These are phyloP conservation scores for Monomorium pharaonis DNA, from an alignment of 1,140 invertebrate species.

Conservation along the genomic window DNA sequence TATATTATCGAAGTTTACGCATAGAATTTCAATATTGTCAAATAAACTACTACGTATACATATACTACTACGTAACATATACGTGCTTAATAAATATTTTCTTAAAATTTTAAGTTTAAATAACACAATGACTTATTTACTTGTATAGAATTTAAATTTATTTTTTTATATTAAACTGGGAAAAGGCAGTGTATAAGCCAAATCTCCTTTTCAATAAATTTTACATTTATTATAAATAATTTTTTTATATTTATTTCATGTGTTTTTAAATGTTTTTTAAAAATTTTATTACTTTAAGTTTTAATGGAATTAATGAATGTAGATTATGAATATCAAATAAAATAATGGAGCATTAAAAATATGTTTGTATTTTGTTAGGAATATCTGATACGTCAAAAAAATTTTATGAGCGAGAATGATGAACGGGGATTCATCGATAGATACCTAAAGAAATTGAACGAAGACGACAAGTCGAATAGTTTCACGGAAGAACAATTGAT, in stretches of 20 bases:
- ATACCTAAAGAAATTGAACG: conserved; percentile 85
- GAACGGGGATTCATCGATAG: conserved; percentile 68
- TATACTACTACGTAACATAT: no score
- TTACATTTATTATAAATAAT: no score
- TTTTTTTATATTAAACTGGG: no score
- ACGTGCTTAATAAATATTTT: not conserved
- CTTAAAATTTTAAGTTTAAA: not conserved
- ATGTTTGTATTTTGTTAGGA: conserved; percentile 35
- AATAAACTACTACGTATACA: not conserved
- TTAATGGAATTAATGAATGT: no score
- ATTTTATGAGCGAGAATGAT: not conserved
- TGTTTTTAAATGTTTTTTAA: no score
- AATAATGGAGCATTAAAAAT: conserved; percentile 69
- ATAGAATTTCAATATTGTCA: not conserved
- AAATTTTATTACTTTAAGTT: no score
- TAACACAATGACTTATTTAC: not conserved
- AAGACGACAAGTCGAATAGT: conserved; percentile 55
- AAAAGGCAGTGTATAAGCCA: no score
- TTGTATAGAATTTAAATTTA: no score
- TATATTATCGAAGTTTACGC: not conserved
- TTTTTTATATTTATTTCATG: no score
- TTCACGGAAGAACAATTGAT: conserved; percentile 83
- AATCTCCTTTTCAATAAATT: no score
- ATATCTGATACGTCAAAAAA: conserved; percentile 10
- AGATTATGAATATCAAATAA: conserved; percentile 71